Evolutionary conservation across 2,888 invertebrate species (phyloP), one percentile per base, ranked within the genome.

Genomic region (Neria commutata): DNA sequence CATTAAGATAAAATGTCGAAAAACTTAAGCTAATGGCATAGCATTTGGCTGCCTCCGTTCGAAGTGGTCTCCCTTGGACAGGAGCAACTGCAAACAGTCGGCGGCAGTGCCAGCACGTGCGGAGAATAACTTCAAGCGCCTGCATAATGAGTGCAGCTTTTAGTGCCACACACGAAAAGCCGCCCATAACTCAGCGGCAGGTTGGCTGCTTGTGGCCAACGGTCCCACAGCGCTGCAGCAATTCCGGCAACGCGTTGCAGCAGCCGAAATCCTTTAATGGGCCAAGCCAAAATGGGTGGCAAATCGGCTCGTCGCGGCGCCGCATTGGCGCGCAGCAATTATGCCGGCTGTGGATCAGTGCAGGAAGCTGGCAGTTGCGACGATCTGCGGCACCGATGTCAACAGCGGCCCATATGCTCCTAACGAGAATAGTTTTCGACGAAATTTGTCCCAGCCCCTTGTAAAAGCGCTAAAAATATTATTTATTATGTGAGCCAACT

Each of bases 381-480:
- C n/a, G n/a, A n/a, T n/a, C n/a, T n/a, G n/a, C n/a, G n/a, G n/a
- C n/a, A n/a, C n/a, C n/a, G n/a, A 64, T 56, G 61, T 60, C 61
- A 65, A 64, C 71, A 68, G 69, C 67, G 73, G 68, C 75, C 67
- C 79, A 80, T 78, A 79, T 80, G 79, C 74, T 76, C 63, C 76
- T 77, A 78, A 80, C 75, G 77, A 76, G 76, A 79, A 79, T 79
- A 79, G 77, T 79, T 79, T 78, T 78, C 76, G 74, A 76, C 76
- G 75, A 77, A 79, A 80, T 79, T 78, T 79, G 77, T 74, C 76
- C 33, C 19, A 65, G 56, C 58, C 62, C 58, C 47, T 60, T 53
- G 54, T 55, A 59, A 57, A 49, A 42, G 50, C 55, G 24, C 54
- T 26, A 19, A 33, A 33, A 33, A 49, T 68, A 68, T 72, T 73